Conservation (phyloP, 2,888 invertebrate genomes). For the Drosophila fulvimacula region DNA sequence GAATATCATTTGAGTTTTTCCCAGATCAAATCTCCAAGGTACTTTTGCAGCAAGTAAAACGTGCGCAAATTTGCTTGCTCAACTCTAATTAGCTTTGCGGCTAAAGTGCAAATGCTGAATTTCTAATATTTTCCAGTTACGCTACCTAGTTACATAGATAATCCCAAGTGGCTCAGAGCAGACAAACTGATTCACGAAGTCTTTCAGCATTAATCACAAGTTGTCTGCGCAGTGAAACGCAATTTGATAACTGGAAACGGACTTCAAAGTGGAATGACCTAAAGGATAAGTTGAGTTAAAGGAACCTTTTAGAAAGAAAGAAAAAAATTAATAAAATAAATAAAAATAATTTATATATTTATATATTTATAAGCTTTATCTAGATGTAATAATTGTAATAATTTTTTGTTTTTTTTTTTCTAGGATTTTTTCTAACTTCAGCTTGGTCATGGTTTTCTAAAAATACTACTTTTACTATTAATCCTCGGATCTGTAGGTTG, state of each 20-base stretch:
- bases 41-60: slow-evolving; percentile 63
- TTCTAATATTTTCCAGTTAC: slow-evolving; percentile 17
- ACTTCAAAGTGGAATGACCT: neutral
- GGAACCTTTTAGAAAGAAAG: neutral
- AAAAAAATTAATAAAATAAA: too few relatives aligned
- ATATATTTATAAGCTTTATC: too few relatives aligned
- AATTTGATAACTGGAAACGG: neutral
- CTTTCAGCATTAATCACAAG: neutral
- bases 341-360: too few relatives aligned
- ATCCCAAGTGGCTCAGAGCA: neutral
- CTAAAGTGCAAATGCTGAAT: slow-evolving; percentile 30
- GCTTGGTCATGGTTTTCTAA: too few relatives aligned
- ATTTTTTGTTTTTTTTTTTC: too few relatives aligned
- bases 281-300: neutral
- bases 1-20: slow-evolving; percentile 67
- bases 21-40: slow-evolving; percentile 57
- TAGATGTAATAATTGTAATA: too few relatives aligned
- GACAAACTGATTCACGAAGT: neutral
- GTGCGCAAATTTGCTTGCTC: slow-evolving; percentile 66
- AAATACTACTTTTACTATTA: too few relatives aligned
- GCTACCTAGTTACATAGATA: slow-evolving; percentile 7
- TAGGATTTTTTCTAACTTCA: too few relatives aligned
- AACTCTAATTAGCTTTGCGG: slow-evolving; percentile 76
- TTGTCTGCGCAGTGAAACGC: neutral
- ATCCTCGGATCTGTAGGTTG: too few relatives aligned